Evolutionary conservation across 2,113 vertebrate species (phyloP), one percentile per base, ranked within the genome.

Genomic region (Rhinichthys klamathensis): DNA sequence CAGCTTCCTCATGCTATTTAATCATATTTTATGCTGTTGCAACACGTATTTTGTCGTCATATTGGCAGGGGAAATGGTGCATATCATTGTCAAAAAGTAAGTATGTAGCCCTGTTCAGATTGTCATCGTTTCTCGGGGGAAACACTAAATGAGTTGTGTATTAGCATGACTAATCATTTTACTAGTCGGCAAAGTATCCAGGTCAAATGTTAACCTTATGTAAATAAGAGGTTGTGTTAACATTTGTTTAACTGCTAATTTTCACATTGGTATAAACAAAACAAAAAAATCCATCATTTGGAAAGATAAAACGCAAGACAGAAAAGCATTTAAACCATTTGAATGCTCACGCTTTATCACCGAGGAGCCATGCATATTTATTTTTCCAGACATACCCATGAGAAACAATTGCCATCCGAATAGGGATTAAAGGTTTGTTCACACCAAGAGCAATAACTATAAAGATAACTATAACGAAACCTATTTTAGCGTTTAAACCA

Each of bases 1-100:
- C 4, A n/a, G 11, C 18, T 41, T 70, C 35, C 41, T 74, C n/a
- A 2, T 74, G 70, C 70, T 46, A 74, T 74, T 46, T 46, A 46
- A 74, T 46, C 72, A 74, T n/a, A 30, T n/a, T 56, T 27, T 63
- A 63, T 63, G 60, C 60, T 63, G 60, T 63, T 7, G 60, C n/a
- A 63, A 63, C 5, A 9, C 3, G 18, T 16, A 46, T 73, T 46
- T 73, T 46, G 38, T 25, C 13, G 12, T 46, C 41, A 16, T 73
- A 25, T 73, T 46, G 21, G 12, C 72, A 49, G 72, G 70, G 1
- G 4, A 74, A 74, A 49, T 54, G 0, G 44, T 27, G 44, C 27
- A 54, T 18, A 70, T 35, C 16, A 10, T 38, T 51, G 15, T 76
- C 4, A 11, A 11, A 76, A 75, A 18, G 23, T 4, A 35, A 35